Conservation (phyloP, 2,797 vertebrate species). For the Macropus fuliginosus region DNA sequence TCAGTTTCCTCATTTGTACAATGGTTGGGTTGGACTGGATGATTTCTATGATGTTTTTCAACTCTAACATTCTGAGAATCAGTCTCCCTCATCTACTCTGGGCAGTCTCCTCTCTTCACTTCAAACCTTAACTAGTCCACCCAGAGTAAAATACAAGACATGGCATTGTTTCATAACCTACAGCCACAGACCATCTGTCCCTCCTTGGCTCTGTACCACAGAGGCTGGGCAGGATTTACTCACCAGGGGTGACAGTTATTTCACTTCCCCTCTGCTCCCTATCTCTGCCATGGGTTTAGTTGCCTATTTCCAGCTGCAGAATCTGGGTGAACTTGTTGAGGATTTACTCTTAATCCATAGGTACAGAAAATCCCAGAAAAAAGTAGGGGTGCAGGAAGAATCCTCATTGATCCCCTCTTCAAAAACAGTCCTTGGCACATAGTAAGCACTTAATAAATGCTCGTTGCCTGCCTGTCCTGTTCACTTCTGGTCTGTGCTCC, state of each 20-base stretch:
- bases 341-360: background rate
- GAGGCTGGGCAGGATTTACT: background rate
- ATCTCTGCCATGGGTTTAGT: background rate
- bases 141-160: background rate
- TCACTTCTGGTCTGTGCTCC: background rate
- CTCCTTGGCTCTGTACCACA: background rate
- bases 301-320: background rate
- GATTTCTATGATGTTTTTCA: background rate
- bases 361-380: background rate
- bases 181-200: background rate
- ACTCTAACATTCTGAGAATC: background rate
- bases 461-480: background rate
- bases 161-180: background rate
- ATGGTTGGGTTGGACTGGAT: background rate
- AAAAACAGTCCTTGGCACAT: background rate
- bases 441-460: background rate
- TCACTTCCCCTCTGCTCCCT: background rate
- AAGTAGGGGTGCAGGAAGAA: background rate
- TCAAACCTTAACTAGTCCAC: background rate
- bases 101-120: background rate
- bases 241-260: background rate
- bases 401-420: background rate
- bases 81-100: background rate
- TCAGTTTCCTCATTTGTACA: conserved; percentile 36
- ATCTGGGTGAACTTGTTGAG: background rate